Evolutionary conservation across 1,140 invertebrate species (phyloP).

Genomic region (Lasaia peninsularis): DNA sequence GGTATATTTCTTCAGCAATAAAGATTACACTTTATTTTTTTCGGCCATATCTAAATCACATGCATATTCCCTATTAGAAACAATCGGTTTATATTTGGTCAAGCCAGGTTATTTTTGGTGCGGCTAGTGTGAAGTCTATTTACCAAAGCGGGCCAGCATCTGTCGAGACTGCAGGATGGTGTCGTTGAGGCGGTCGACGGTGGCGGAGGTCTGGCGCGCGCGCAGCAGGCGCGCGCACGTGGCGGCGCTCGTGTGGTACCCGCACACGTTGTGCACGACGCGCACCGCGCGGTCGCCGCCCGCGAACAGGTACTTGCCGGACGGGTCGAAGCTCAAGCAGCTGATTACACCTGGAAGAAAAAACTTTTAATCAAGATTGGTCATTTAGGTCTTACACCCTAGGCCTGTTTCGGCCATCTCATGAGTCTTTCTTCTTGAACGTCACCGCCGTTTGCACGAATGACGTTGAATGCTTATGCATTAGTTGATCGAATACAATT

Average conservation of each 20-base stretch:
- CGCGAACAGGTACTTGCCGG: slow-evolving; percentile 85
- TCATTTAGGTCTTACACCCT: too few species aligned
- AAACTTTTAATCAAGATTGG: not conserved
- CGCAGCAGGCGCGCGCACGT: slow-evolving; percentile 82
- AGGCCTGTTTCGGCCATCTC: too few species aligned
- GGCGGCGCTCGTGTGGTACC: slow-evolving; percentile 82
- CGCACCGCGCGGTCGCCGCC: slow-evolving; percentile 87
- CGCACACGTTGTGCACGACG: slow-evolving; percentile 89
- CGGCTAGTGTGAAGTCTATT: slow-evolving; percentile 15
- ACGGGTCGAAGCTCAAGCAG: slow-evolving; percentile 84
- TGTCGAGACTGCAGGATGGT: slow-evolving; percentile 82
- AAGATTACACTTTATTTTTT: too few species aligned
- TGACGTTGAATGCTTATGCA: too few species aligned
- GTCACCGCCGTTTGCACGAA: too few species aligned
- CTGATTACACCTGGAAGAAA: slow-evolving; percentile 81
- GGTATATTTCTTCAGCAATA: too few species aligned
- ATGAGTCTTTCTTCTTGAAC: too few species aligned
- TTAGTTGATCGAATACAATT: too few species aligned
- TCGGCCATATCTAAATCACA: too few species aligned
- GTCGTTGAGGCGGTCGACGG: slow-evolving; percentile 85
- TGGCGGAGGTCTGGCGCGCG: slow-evolving; percentile 81
- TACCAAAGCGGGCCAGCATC: slow-evolving; percentile 74
- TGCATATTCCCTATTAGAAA: too few species aligned
- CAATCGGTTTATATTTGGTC: too few species aligned
- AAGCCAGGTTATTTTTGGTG: too few species aligned